phyloP scores from a whole-genome alignment of 2,888 invertebrate genomes.

The Pristionchus exspectatus region DNA sequence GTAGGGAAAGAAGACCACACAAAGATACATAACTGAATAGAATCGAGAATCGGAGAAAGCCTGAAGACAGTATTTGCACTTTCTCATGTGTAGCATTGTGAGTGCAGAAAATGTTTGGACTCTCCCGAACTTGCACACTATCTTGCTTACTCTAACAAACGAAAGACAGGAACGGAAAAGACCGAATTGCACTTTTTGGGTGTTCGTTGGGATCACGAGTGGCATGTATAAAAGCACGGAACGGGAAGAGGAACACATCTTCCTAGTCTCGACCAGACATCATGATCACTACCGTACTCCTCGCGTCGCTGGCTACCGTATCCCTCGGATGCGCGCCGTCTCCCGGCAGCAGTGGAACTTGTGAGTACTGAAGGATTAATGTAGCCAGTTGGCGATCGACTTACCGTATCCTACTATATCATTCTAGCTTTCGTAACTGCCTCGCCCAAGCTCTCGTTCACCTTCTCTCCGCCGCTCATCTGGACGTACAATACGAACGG shows the following conservation, averaged over 20 bases:
- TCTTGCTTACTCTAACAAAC: neutral
- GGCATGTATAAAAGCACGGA: constrained; percentile 12
- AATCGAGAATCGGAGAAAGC: neutral
- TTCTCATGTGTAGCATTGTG: neutral
- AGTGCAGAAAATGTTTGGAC: neutral
- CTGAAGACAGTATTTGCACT: constrained; percentile 15
- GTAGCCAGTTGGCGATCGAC: neutral
- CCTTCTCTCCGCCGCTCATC: constrained; percentile 16
- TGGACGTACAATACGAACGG: constrained; percentile 45
- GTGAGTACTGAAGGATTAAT: neutral
- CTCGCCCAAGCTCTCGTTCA: constrained; percentile 16
- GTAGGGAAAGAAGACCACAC: neutral
- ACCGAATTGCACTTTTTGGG: constrained; percentile 6
- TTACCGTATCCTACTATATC: neutral
- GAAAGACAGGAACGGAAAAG: neutral
- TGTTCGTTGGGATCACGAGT: neutral
- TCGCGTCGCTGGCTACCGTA: constrained; percentile 29
- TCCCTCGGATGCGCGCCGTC: constrained; percentile 35
- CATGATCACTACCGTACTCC: constrained; percentile 24
- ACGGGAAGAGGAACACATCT: neutral
- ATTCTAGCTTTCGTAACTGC: constrained; percentile 14
- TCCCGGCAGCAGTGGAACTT: neutral
- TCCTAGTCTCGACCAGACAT: neutral
- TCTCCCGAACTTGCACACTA: neutral
- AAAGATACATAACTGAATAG: neutral